Conservation (phyloP, 1,140 invertebrate genomes). For the Temnothorax longispinosus region DNA sequence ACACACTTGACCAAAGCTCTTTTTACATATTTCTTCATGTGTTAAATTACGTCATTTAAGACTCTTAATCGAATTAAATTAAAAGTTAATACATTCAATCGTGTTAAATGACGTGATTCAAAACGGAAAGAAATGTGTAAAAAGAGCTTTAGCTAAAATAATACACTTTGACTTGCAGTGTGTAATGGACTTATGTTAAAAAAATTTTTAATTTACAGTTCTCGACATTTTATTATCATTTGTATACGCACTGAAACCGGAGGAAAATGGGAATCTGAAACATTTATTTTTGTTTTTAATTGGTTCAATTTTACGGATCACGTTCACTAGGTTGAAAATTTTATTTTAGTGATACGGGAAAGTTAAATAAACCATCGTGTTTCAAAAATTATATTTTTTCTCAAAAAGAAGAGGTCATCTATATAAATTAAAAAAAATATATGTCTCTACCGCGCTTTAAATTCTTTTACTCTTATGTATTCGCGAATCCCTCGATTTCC, state of each 20-base stretch:
- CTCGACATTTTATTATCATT: not conserved
- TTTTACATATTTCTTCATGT: too few species aligned
- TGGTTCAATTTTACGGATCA: not conserved
- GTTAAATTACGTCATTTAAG: too few species aligned
- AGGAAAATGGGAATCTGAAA: not conserved
- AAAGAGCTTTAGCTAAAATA: too few species aligned
- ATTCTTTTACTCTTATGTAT: not conserved
- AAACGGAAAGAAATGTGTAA: too few species aligned
- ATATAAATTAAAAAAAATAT: not conserved
- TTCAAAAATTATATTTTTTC: not conserved
- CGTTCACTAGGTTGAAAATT: not conserved
- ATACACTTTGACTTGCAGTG: too few species aligned
- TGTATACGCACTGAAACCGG: not conserved
- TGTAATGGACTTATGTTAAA: not conserved
- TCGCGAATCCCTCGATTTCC: not conserved
- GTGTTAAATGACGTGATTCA: too few species aligned
- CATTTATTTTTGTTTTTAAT: constrained; percentile 35
- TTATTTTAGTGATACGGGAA: not conserved
- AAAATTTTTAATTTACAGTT: constrained; percentile 3
- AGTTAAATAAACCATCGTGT: not conserved
- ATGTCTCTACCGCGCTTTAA: not conserved
- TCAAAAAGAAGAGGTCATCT: not conserved
- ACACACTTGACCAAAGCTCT: too few species aligned
- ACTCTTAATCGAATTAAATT: too few species aligned
- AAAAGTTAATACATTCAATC: too few species aligned